Evolutionary conservation across 2,113 vertebrate genomes (phyloP).

Genomic region (Cynopterus brachyotis): DNA sequence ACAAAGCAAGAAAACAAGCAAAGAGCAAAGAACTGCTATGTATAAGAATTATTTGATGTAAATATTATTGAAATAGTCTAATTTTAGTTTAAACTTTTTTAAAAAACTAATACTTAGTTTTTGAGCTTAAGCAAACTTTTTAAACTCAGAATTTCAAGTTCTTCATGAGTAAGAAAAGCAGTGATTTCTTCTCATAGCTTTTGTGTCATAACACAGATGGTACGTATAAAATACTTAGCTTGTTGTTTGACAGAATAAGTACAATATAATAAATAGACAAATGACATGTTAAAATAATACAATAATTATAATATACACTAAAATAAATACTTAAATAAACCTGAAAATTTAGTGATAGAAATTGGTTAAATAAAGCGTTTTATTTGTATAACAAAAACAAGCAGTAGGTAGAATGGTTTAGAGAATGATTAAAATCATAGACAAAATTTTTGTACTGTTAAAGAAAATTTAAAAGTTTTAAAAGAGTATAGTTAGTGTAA

Average conservation of each 20-base stretch:
- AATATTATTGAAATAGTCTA: neutral
- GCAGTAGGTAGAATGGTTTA: neutral
- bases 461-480: neutral
- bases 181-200: neutral
- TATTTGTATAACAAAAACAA: neutral
- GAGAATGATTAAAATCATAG: neutral
- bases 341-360: neutral
- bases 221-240: neutral
- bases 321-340: neutral
- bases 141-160: neutral
- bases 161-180: neutral
- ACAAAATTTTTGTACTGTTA: neutral
- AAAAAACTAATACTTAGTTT: neutral
- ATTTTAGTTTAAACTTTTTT: neutral
- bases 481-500: neutral
- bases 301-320: neutral
- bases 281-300: neutral
- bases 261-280: neutral
- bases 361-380: neutral
- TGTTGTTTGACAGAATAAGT: neutral
- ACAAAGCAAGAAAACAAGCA: neutral
- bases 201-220: neutral
- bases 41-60: neutral
- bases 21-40: neutral
- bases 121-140: neutral